These are phyloP conservation scores for Priocnemis perturbator DNA, from an alignment of 2,888 invertebrate species.

Conservation along the genomic window DNA sequence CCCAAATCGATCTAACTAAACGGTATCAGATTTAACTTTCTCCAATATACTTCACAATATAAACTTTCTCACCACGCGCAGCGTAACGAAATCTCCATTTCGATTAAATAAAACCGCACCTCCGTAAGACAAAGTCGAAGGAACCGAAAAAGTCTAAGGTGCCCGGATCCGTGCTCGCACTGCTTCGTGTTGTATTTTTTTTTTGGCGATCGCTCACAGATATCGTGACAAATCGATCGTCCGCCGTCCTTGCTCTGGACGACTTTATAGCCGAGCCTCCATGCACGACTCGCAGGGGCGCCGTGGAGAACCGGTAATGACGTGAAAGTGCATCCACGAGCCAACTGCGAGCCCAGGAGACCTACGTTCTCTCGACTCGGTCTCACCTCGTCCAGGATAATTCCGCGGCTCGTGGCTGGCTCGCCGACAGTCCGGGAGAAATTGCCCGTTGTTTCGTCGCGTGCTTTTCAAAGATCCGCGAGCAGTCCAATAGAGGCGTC, in stretches of 20 bases:
- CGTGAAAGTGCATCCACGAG: slow-evolving; percentile 69
- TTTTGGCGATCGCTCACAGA: neutral
- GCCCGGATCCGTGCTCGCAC: too few relatives aligned
- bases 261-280: slow-evolving; percentile 13
- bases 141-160: too few relatives aligned
- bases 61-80: too few relatives aligned
- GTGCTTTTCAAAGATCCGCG: slow-evolving; percentile 3
- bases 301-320: slow-evolving; percentile 62
- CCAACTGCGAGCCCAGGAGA: slow-evolving; percentile 14
- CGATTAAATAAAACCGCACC: too few relatives aligned
- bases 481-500: slow-evolving; percentile 50
- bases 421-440: slow-evolving; percentile 48
- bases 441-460: slow-evolving; percentile 49
- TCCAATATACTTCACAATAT: too few relatives aligned
- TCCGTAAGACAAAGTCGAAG: too few relatives aligned
- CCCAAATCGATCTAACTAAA: too few relatives aligned
- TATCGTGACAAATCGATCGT: slow-evolving; percentile 13
- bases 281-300: slow-evolving; percentile 4
- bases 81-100: too few relatives aligned
- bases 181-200: too few relatives aligned
- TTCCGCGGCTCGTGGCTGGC: slow-evolving; percentile 40
- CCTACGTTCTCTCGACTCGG: slow-evolving; percentile 39
- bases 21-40: too few relatives aligned
- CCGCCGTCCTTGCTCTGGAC: slow-evolving; percentile 37
- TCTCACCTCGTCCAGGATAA: slow-evolving; percentile 47